Evolutionary conservation across 1,140 invertebrate genomes (phyloP).

Genomic region (Trichoplusia ni): DNA sequence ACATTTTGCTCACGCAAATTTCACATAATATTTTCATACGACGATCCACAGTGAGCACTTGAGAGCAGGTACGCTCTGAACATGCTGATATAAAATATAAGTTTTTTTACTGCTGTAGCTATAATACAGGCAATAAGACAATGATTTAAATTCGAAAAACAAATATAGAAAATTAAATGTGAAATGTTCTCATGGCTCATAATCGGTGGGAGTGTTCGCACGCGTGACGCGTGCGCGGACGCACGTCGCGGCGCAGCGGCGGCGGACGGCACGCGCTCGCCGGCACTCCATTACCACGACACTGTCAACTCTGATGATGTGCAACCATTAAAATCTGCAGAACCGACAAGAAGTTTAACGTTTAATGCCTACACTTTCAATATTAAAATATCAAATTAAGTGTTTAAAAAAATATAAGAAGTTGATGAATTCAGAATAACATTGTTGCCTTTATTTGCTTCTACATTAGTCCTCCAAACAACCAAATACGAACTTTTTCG

Average conservation of each 20-base stretch:
- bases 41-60: constrained; percentile 11
- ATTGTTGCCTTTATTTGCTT: no score
- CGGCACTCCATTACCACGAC: constrained; percentile 71
- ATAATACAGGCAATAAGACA: background rate
- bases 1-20: constrained; percentile 12
- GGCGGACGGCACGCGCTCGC: constrained; percentile 46
- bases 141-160: constrained; percentile 1
- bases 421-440: background rate
- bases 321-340: constrained; percentile 47
- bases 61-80: background rate
- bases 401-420: no score
- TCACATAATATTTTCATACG: constrained; percentile 21
- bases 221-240: constrained; percentile 38
- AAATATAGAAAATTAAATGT: constrained; percentile 16
- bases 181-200: constrained; percentile 50
- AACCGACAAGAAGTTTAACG: background rate
- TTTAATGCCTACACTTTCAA: background rate
- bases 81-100: background rate
- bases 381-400: background rate
- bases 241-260: constrained; percentile 44
- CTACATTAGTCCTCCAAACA: no score
- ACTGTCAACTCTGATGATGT: constrained; percentile 48
- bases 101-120: background rate
- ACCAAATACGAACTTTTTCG: no score
- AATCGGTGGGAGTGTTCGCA: constrained; percentile 72